These are phyloP conservation scores for Herminia tarsipennalis DNA, from an alignment of 2,888 invertebrate genomes.

Conservation along the genomic window DNA sequence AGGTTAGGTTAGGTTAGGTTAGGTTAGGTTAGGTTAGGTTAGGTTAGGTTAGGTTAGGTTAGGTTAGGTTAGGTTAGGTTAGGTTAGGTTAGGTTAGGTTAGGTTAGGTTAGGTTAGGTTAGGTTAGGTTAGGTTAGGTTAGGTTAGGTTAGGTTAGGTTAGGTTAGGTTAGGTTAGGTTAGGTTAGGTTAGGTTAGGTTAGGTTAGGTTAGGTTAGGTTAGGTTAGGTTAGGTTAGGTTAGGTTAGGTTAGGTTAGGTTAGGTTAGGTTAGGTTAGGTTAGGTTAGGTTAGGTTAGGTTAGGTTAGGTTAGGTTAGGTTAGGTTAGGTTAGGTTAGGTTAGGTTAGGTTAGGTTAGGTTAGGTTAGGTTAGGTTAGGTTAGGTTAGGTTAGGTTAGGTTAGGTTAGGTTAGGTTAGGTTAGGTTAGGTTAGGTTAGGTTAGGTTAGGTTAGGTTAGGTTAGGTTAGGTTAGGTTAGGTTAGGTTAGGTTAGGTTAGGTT, in stretches of 20 bases:
- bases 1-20: neutral
- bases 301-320: neutral
- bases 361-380: neutral
- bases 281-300: neutral
- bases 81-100: neutral
- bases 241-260: neutral
- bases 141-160: neutral
- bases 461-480: neutral
- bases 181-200: neutral
- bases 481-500: neutral
- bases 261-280: neutral
- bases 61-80: neutral
- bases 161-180: neutral
- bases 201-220: neutral
- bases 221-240: neutral
- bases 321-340: neutral
- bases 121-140: neutral
- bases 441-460: neutral
- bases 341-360: neutral
- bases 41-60: neutral
- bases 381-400: neutral
- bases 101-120: neutral
- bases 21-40: neutral
- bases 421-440: neutral
- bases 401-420: neutral